Conservation (phyloP, 2,888 invertebrate genomes). For the Leptopilina syphax region DNA sequence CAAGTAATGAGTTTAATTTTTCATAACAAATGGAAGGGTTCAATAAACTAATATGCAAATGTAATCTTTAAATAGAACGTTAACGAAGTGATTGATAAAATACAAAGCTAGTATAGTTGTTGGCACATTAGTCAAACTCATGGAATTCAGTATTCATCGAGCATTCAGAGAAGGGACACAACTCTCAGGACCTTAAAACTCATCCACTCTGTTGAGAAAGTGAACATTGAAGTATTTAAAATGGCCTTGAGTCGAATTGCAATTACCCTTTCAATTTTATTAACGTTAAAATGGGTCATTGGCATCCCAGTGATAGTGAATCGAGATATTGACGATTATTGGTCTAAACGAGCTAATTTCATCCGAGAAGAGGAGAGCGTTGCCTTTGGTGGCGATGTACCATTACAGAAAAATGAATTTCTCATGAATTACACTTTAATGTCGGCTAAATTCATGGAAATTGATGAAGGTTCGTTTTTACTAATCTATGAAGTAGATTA, state of each 20-base stretch:
- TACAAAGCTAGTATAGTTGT: background rate
- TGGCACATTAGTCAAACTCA: background rate
- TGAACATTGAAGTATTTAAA: slow-evolving; percentile 10
- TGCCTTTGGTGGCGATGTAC: slow-evolving; percentile 78
- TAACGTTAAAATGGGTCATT: background rate
- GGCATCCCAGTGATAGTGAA: background rate
- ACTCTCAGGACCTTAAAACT: background rate
- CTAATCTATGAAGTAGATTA: no score
- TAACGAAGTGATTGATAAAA: background rate
- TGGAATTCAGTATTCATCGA: slow-evolving; percentile 26
- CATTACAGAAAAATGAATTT: slow-evolving; percentile 78
- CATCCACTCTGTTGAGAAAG: background rate
- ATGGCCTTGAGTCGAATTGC: background rate
- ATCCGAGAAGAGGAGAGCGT: slow-evolving; percentile 77
- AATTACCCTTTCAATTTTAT: background rate
- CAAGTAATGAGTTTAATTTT: background rate
- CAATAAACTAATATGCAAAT: background rate
- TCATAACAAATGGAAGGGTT: background rate
- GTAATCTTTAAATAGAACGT: background rate
- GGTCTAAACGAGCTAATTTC: slow-evolving; percentile 75
- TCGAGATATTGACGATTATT: slow-evolving; percentile 53
- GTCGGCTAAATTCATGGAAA: slow-evolving; percentile 79
- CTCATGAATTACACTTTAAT: slow-evolving; percentile 80
- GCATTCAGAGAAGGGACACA: background rate
- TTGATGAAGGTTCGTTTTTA: slow-evolving; percentile 76